Conservation (phyloP, 2,797 vertebrate species). For the Hipposideros larvatus region DNA sequence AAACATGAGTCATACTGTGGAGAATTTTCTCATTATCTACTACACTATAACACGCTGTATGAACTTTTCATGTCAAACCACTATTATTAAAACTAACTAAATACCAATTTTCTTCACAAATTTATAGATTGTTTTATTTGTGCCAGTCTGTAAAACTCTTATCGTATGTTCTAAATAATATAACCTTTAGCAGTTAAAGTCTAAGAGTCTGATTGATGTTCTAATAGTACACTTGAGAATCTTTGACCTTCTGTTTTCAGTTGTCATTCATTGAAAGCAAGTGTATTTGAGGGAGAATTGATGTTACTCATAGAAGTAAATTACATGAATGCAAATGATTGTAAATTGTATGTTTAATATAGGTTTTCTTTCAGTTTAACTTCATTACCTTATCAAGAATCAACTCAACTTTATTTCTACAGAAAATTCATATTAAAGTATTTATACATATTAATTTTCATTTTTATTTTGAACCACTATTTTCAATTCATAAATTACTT, state of each 20-base stretch:
- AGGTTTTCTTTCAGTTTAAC: slow-evolving; percentile 10
- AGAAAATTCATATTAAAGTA: not conserved
- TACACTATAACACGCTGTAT: not conserved
- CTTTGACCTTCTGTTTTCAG: slow-evolving; percentile 15
- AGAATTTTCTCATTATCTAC: not conserved
- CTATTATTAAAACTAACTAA: not conserved
- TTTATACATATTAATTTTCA: not conserved
- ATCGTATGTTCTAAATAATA: not conserved
- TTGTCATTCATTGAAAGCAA: slow-evolving; percentile 37
- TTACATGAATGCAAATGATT: not conserved
- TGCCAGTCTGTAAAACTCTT: not conserved
- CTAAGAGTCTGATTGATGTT: not conserved
- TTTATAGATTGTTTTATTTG: slow-evolving; percentile 16
- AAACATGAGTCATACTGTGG: not conserved
- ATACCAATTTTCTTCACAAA: not conserved
- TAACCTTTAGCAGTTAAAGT: not conserved
- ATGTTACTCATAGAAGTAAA: slow-evolving; percentile 16
- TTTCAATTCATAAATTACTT: slow-evolving; percentile 37
- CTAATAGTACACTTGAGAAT: slow-evolving; percentile 6
- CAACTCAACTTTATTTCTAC: not conserved
- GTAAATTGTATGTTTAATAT: not conserved
- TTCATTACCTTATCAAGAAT: slow-evolving; percentile 6
- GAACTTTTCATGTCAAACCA: not conserved
- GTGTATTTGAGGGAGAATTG: slow-evolving; percentile 33
- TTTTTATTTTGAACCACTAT: not conserved